These are phyloP conservation scores for Heteractis magnifica DNA, from an alignment of 92 coral and sea anemone species.

Conservation along the genomic window DNA sequence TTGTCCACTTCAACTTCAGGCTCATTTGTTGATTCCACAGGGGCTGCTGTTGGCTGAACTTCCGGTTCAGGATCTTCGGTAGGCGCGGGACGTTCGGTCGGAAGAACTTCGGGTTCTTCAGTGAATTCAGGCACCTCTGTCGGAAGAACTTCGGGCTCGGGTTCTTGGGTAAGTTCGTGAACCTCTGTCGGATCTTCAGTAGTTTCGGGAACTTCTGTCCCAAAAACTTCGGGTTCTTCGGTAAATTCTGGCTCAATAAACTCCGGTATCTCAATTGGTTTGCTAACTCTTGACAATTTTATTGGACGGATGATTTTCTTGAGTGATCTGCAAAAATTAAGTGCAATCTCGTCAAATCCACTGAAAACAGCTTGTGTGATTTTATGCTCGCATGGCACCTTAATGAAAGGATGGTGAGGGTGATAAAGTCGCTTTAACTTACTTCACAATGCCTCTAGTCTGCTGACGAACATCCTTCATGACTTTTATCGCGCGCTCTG, in stretches of 20 bases:
- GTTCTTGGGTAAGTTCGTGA: not conserved
- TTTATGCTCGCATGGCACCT: too few species aligned
- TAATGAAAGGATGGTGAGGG: too few species aligned
- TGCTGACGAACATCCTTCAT: not conserved
- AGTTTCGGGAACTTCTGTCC: conserved; percentile 1
- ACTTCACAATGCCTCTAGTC: not conserved
- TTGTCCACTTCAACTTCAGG: not conserved
- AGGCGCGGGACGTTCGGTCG: not conserved
- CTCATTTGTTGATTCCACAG: not conserved
- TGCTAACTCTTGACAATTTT: not conserved
- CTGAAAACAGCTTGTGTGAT: too few species aligned
- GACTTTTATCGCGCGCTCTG: not conserved
- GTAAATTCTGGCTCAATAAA: not conserved
- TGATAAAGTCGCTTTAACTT: not conserved
- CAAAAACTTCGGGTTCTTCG: conserved; percentile 13
- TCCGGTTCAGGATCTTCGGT: conserved; percentile 8
- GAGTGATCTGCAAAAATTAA: not conserved
- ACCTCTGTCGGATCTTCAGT: not conserved
- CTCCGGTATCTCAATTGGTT: too few species aligned
- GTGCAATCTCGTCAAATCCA: not conserved
- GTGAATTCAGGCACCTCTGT: conserved; percentile 2
- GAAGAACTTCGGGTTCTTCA: not conserved
- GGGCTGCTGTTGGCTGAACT: conserved; percentile 4
- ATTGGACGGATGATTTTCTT: not conserved
- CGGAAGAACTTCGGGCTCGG: not conserved